phyloP scores from a whole-genome alignment of 92 coral and sea anemone genomes.

The Porites rus region DNA sequence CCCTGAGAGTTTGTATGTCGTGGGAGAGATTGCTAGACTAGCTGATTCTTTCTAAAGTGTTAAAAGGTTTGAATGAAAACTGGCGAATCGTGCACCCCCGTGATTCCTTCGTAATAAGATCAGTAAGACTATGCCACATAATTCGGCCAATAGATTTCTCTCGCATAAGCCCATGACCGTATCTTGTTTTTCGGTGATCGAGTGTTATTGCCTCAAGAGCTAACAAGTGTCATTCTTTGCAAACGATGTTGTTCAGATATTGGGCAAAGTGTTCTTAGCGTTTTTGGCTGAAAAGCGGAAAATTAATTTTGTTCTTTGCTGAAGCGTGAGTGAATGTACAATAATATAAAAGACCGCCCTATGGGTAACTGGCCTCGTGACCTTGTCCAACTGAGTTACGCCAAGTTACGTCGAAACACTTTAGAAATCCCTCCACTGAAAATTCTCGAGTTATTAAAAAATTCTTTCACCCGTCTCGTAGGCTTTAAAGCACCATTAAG shows the following conservation, averaged over 20 bases:
- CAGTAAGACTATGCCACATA: not conserved
- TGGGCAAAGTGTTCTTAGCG: not conserved
- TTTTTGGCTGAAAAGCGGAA: constrained; percentile 13
- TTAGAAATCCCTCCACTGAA: not conserved
- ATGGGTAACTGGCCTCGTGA: constrained; percentile 24
- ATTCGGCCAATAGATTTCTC: constrained; percentile 25
- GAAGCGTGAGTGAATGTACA: constrained; percentile 24
- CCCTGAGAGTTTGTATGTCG: constrained; percentile 19
- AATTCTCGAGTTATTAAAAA: not conserved
- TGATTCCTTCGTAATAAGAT: constrained; percentile 35
- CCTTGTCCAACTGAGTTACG: constrained; percentile 14
- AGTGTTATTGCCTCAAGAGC: constrained; percentile 7
- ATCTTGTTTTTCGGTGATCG: constrained; percentile 14
- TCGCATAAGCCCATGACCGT: not conserved
- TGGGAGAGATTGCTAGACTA: too few relatives aligned
- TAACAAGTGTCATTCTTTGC: not conserved
- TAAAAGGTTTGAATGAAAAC: constrained; percentile 25
- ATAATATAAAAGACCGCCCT: not conserved
- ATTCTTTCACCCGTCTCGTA: constrained; percentile 1
- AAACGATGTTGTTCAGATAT: constrained; percentile 1
- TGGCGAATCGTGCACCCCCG: not conserved
- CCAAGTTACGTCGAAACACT: not conserved
- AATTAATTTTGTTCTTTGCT: not conserved
- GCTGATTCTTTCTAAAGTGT: constrained; percentile 6
- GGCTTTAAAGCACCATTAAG: not conserved